Evolutionary conservation across 1,140 invertebrate species (phyloP), one percentile per base, ranked within the genome.

Genomic region (Brachionus asplanchnoidis): DNA sequence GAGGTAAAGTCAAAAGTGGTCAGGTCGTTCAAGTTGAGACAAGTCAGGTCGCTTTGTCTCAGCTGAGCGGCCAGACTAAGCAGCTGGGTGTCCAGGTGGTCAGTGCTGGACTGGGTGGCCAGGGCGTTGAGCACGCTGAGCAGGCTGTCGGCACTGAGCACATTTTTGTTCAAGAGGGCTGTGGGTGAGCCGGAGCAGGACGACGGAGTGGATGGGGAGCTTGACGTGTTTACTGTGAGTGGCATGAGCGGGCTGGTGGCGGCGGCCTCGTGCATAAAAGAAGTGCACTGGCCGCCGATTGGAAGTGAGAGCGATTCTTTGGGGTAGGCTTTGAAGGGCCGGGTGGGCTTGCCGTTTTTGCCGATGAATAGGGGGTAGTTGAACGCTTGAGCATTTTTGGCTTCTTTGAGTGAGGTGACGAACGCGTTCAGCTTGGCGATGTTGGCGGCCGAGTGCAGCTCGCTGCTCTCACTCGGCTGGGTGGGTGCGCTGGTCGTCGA

Each of bases 261-360:
- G n/a, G 17, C n/a, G 7, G 68, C 42, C 40, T 73, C 68, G 17
- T 44, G 17, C 20, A 42, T 20, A 26, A 77, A 77, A 1, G 73
- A 50, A 12, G 73, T 77, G 23, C 17, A 50, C 42, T 77, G 73
- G 23, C 73, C 44, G 60, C 82, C 82, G 20, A 84, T 68, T 11
- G 82, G 82, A 36, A 84, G 42, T 1, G 46, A 60, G 26, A 84
- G 68, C 17, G 66, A 46, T n/a, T 84, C 46, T 56, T 73, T 73
- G 1, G 84, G 84, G 75, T 84, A 84, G 2, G 84, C 84, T 42
- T 84, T 84, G 28, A 84, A 84, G 9, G 84, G 84, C 40, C 84
- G 65, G n/a, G 50, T 75, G 8, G 68, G 84, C 46, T 84, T 84
- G 14, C 84, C 84, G 17, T 84, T 73, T 65, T 84, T 84, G 9